A percentile compares a stretch with the other conserved stretches of the same genome.
Evolutionary conservation across 2,113 vertebrate species (phyloP).

Genomic region (Oncorhynchus mykiss): DNA sequence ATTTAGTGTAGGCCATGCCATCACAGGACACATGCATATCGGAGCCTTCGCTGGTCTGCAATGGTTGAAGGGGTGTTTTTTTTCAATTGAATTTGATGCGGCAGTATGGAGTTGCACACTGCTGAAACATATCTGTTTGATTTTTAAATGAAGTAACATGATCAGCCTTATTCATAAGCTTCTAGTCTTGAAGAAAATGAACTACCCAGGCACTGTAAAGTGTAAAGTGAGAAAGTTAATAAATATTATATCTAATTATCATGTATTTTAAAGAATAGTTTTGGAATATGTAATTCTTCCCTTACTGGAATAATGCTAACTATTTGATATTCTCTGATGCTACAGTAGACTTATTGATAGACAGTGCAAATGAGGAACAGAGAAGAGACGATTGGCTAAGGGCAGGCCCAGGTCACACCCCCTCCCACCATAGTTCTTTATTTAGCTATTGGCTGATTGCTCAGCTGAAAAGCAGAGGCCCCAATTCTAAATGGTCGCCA

Average conservation of each 20-base stretch:
- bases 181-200: neutral
- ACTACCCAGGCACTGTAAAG: slow-evolving; percentile 15
- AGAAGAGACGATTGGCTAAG: neutral
- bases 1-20: slow-evolving; percentile 18
- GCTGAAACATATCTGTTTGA: neutral
- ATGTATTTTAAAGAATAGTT: too few relatives aligned
- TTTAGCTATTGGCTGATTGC: neutral
- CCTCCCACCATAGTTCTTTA: neutral
- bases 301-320: too few relatives aligned
- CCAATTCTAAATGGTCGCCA: slow-evolving; percentile 16
- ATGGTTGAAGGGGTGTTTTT: neutral
- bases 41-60: neutral
- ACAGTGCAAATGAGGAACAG: neutral
- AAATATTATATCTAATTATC: too few relatives aligned
- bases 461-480: slow-evolving; percentile 26
- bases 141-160: neutral
- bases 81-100: neutral
- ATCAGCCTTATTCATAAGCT: slow-evolving; percentile 12
- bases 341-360: neutral
- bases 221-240: neutral
- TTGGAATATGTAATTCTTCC: too few relatives aligned
- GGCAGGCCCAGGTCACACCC: neutral
- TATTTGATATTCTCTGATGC: too few relatives aligned
- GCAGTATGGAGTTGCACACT: neutral
- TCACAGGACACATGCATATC: slow-evolving; percentile 13